These are phyloP conservation scores for Lates calcarifer DNA, from an alignment of 2,113 vertebrate genomes.

Conservation along the genomic window DNA sequence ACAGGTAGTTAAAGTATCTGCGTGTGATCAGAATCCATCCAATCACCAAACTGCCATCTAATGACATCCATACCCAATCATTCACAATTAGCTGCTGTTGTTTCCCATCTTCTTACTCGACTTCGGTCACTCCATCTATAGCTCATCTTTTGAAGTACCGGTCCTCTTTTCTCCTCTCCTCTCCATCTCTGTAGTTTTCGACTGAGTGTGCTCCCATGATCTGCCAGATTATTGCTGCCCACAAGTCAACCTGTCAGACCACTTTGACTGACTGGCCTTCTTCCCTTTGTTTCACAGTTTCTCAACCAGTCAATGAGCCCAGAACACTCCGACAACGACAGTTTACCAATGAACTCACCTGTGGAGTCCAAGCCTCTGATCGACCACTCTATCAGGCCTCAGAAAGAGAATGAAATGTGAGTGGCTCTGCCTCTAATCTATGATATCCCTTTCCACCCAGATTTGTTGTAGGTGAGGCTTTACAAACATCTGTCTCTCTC, in stretches of 20 bases:
- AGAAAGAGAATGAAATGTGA: constrained; percentile 95
- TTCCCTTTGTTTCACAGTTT: constrained; percentile 85
- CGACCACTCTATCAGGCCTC: constrained; percentile 86
- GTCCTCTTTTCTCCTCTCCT: neutral
- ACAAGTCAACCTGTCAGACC: neutral
- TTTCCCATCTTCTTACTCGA: constrained; percentile 2
- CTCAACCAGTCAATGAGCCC: constrained; percentile 91
- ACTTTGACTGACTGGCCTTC: constrained; percentile 17
- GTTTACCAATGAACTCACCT: constrained; percentile 85
- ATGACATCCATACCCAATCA: constrained; percentile 42
- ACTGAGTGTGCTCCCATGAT: neutral
- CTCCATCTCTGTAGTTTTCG: neutral
- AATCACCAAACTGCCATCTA: constrained; percentile 75
- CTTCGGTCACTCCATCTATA: neutral
- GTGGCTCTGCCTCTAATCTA: constrained; percentile 54
- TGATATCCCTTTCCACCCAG: neutral
- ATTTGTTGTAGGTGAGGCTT: neutral
- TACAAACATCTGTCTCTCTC: neutral
- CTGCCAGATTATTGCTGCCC: neutral
- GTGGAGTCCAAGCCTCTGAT: constrained; percentile 88
- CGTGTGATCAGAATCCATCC: constrained; percentile 84
- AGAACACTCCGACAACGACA: constrained; percentile 89
- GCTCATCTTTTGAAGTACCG: neutral
- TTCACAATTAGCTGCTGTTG: constrained; percentile 61
- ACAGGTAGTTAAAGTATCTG: constrained; percentile 90